Evolutionary conservation across 2,888 invertebrate species (phyloP).

Genomic region (Xanthorhoe spadicearia): DNA sequence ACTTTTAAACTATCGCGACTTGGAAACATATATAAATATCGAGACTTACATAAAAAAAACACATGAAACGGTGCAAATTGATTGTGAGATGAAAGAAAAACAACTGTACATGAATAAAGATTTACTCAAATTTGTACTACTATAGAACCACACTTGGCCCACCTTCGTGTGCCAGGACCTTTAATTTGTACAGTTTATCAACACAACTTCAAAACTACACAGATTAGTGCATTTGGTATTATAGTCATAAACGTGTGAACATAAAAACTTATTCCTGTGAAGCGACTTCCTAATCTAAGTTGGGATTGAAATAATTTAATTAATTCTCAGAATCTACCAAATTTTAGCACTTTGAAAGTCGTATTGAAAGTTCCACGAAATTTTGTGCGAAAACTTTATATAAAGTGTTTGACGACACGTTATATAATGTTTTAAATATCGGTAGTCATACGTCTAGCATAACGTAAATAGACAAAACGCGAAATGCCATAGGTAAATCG

Average conservation of each 20-base stretch:
- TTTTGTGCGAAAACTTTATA: background rate
- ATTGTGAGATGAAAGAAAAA: background rate
- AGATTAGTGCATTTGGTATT: background rate
- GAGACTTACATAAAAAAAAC: too few species aligned
- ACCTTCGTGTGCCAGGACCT: background rate
- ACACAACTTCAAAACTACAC: background rate
- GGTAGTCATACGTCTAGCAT: too few species aligned
- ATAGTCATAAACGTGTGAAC: background rate
- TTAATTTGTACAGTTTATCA: background rate
- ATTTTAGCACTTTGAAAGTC: background rate
- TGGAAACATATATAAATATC: too few species aligned
- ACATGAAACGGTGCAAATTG: too few species aligned
- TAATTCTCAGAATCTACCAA: background rate
- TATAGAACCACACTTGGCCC: background rate
- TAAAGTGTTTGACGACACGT: background rate
- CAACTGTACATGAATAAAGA: too few species aligned
- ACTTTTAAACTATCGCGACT: too few species aligned
- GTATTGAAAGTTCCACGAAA: background rate
- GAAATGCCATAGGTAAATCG: too few species aligned
- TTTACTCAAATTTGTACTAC: too few species aligned
- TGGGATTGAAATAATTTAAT: background rate
- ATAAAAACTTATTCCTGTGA: background rate
- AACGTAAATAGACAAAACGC: too few species aligned
- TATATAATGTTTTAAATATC: background rate
- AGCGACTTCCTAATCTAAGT: background rate